Percentiles rank a stretch among this genome's conserved stretches.
Conservation (phyloP, 2,113 vertebrate genomes). For the Sylvilagus bachmani region DNA sequence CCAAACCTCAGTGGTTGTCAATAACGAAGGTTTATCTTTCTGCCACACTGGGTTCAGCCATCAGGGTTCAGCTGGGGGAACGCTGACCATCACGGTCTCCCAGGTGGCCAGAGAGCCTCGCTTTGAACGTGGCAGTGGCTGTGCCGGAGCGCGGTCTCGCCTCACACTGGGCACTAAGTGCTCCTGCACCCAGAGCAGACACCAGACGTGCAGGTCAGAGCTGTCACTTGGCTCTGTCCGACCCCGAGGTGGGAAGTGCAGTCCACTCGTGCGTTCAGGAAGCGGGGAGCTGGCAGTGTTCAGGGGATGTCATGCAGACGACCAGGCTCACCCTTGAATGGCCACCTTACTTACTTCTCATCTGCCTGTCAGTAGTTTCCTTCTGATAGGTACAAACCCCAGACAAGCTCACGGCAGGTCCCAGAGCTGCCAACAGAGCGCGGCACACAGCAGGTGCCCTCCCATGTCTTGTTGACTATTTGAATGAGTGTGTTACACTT, state of each 20-base stretch:
- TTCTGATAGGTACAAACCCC: neutral
- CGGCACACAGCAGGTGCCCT: neutral
- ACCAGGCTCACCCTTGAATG: accelerated
- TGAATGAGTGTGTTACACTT: neutral
- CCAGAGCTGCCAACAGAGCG: neutral
- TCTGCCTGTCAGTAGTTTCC: neutral
- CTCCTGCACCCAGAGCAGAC: neutral
- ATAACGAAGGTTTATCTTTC: neutral
- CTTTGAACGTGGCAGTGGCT: too few species aligned
- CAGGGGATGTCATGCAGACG: neutral
- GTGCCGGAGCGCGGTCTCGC: neutral
- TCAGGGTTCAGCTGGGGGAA: neutral
- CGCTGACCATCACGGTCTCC: too few species aligned
- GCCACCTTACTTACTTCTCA: neutral
- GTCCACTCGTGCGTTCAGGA: accelerated
- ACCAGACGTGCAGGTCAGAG: too few species aligned
- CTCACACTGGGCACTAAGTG: too few species aligned
- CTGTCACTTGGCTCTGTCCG: neutral
- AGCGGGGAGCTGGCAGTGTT: neutral
- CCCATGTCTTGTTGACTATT: neutral
- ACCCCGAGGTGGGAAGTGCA: neutral
- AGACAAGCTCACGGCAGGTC: accelerated
- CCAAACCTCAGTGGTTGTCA: neutral
- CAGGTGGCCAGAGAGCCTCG: too few species aligned
- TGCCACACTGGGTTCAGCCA: neutral